These are phyloP conservation scores for Limnothrissa miodon DNA, from an alignment of 2,113 vertebrate genomes.

Conservation along the genomic window DNA sequence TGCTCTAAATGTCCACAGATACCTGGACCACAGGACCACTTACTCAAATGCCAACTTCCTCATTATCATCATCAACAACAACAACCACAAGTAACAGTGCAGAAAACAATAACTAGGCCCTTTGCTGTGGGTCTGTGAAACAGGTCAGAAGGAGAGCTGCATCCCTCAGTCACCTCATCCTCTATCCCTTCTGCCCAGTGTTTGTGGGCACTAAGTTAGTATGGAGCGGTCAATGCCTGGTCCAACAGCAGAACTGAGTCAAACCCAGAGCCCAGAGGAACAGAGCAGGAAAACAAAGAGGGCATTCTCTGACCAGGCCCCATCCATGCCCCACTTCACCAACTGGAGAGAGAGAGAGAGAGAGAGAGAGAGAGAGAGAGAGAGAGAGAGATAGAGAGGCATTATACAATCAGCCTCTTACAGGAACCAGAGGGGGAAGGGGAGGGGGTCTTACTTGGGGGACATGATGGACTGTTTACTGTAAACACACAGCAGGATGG, in stretches of 20 bases:
- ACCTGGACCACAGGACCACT: background rate
- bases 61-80: background rate
- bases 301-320: background rate
- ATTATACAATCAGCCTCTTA: background rate
- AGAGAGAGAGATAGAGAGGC: background rate
- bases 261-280: background rate
- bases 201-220: background rate
- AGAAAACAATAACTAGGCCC: background rate
- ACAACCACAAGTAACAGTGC: background rate
- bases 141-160: background rate
- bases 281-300: background rate
- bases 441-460: background rate
- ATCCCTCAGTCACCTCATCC: background rate
- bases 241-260: background rate
- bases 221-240: too few species aligned
- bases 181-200: background rate
- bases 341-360: background rate
- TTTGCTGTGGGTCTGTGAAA: background rate
- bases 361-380: background rate
- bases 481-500: background rate
- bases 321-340: background rate
- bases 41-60: background rate
- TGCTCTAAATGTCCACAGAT: background rate
- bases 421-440: background rate
- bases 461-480: background rate